phyloP scores from a whole-genome alignment of 2,113 vertebrate species.

The Brachyistius frenatus region DNA sequence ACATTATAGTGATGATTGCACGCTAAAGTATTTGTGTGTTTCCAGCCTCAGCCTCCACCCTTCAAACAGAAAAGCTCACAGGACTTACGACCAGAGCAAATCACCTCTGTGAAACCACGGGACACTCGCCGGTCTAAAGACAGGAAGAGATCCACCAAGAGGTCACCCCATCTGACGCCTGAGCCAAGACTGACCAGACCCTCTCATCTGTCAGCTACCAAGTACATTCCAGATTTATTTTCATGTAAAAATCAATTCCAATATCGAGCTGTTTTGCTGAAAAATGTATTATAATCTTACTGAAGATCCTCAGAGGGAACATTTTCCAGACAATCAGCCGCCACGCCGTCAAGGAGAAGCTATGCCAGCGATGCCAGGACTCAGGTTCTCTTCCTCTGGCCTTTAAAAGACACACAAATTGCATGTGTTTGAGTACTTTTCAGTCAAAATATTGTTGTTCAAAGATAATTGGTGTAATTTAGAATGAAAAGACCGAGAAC shows the following conservation, averaged over 20 bases:
- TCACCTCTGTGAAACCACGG: neutral
- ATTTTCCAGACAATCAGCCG: constrained; percentile 29
- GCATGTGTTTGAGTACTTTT: neutral
- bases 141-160: constrained; percentile 57
- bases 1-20: neutral
- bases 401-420: neutral
- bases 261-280: neutral
- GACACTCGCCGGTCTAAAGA: constrained; percentile 24
- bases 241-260: neutral
- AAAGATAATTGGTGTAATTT: neutral
- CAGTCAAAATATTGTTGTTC: neutral
- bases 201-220: constrained; percentile 1
- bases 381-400: constrained; percentile 38
- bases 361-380: constrained; percentile 43
- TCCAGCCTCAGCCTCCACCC: constrained; percentile 58
- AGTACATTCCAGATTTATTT: constrained; percentile 28
- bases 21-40: constrained; percentile 1
- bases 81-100: neutral
- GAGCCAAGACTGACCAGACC: constrained; percentile 27
- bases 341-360: constrained; percentile 42
- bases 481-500: neutral
- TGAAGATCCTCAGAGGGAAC: constrained; percentile 52
- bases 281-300: neutral
- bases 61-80: constrained; percentile 60
- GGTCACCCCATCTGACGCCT: constrained; percentile 20